A percentile compares a stretch with the other conserved stretches of the same genome.
phyloP scores from a whole-genome alignment of 2,113 vertebrate genomes.

The Crocuta crocuta region DNA sequence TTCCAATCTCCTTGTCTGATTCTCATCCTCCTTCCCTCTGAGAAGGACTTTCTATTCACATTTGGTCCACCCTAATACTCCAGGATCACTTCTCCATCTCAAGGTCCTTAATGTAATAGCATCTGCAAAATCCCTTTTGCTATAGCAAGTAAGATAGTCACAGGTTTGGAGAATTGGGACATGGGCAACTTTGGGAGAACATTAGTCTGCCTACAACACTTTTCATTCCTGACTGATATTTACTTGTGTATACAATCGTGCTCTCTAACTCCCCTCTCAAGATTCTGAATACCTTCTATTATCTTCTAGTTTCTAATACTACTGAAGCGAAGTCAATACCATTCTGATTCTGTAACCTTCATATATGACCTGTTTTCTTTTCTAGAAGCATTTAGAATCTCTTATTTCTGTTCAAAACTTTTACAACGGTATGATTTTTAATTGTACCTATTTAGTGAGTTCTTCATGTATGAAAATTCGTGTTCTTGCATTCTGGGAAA shows the following conservation, averaged over 20 bases:
- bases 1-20: not conserved
- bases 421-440: not conserved
- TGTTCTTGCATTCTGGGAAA: not conserved
- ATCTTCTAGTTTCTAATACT: not conserved
- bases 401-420: not conserved
- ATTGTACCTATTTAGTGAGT: not conserved
- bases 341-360: not conserved
- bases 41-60: not conserved
- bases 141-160: not conserved
- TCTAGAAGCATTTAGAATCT: not conserved
- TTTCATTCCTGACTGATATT: not conserved
- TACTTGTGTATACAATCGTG: not conserved
- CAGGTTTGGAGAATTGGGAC: not conserved
- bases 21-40: not conserved
- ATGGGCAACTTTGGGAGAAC: not conserved
- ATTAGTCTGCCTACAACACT: not conserved
- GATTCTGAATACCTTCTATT: not conserved
- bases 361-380: not conserved
- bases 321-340: not conserved
- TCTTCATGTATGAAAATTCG: not conserved
- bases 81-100: not conserved
- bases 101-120: not conserved
- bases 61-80: not conserved
- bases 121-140: not conserved
- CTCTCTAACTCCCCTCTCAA: not conserved